A percentile compares a stretch with the other conserved stretches of the same genome.
Conservation (phyloP, 35 echinoderm and acorn worm genomes). For the Ptychodera flava region DNA sequence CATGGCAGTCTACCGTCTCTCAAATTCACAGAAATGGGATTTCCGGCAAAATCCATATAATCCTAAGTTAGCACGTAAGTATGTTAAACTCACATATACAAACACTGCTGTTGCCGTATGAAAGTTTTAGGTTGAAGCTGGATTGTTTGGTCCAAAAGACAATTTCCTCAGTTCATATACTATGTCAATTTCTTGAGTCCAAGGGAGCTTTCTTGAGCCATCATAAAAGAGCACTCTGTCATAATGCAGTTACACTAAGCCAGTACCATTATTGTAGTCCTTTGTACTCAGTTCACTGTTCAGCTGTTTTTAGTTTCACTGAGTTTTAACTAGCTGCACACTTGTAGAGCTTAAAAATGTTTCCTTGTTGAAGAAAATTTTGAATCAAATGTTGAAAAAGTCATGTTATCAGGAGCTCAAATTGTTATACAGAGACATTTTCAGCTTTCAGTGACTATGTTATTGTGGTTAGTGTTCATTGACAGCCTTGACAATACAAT, state of each 20-base stretch:
- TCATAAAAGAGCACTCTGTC: no score
- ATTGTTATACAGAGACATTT: no score
- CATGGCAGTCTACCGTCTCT: slow-evolving; percentile 48
- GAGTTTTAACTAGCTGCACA: no score
- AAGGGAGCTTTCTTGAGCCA: no score
- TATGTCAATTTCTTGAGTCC: background rate
- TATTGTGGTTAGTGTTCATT: background rate
- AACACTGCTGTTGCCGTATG: background rate
- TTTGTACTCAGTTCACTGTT: no score
- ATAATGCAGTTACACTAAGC: no score
- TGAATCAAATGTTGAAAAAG: no score
- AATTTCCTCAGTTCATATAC: background rate
- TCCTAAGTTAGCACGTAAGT: slow-evolving; percentile 49
- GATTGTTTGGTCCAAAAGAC: background rate
- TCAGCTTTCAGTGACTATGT: background rate
- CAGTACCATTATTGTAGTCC: no score
- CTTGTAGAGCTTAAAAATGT: no score
- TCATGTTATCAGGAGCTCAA: no score
- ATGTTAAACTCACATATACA: background rate
- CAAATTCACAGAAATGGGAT: slow-evolving; percentile 76
- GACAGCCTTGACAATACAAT: background rate
- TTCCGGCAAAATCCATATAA: slow-evolving; percentile 79
- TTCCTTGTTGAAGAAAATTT: no score
- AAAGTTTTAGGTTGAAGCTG: background rate
- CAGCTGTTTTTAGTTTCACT: no score